Conservation (phyloP, 2,797 vertebrate species). For the Miichthys miiuy region DNA sequence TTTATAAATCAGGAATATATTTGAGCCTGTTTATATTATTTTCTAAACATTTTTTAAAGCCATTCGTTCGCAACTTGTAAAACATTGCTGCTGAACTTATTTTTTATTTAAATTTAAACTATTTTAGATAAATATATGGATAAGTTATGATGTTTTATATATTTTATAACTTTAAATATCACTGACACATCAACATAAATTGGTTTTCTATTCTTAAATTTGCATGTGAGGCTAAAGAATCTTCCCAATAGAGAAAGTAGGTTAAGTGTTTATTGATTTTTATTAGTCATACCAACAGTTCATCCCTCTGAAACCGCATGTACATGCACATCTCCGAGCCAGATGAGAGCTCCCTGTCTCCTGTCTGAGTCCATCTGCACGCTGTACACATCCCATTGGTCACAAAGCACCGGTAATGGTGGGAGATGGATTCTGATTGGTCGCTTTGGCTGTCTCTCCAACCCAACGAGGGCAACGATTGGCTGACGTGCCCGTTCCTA, state of each 20-base stretch:
- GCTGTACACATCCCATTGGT: conserved; percentile 71
- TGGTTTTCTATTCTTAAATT: not conserved
- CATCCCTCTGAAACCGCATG: conserved; percentile 40
- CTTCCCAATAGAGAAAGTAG: not conserved
- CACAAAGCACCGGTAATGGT: not conserved
- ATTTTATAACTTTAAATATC: not conserved
- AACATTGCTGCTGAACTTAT: too few relatives aligned
- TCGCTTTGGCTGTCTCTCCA: not conserved
- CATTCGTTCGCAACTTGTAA: too few relatives aligned
- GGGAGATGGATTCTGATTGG: conserved; percentile 44
- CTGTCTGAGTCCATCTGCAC: conserved; percentile 49
- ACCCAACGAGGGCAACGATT: conserved; percentile 20
- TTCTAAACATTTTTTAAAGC: too few relatives aligned
- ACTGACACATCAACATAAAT: not conserved
- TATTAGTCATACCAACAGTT: conserved; percentile 13
- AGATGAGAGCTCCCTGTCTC: conserved; percentile 11
- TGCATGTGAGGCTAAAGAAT: not conserved
- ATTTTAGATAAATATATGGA: not conserved
- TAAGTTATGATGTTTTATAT: not conserved
- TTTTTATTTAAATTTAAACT: too few relatives aligned
- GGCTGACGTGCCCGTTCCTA: conserved; percentile 11
- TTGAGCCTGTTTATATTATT: too few relatives aligned
- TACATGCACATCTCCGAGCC: conserved; percentile 22
- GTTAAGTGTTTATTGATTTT: conserved; percentile 9
- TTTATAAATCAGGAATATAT: not conserved